A percentile compares a stretch with the other conserved stretches of the same genome.
These are phyloP conservation scores for Pseudorhombus dupliciocellatus DNA, from an alignment of 2,113 vertebrate species.

Conservation along the genomic window DNA sequence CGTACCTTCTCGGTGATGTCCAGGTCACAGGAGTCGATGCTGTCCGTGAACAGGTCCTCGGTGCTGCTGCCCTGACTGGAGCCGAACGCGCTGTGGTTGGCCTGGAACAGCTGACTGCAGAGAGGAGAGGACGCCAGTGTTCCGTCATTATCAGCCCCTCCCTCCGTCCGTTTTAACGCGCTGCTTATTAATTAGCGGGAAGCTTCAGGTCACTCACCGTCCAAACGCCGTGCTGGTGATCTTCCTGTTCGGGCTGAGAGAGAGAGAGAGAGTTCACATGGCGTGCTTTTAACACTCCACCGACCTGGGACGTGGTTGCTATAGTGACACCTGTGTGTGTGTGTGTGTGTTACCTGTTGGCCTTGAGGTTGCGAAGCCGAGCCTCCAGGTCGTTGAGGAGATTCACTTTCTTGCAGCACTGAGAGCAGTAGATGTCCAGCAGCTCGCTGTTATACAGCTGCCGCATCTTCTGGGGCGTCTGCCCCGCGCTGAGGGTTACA, in stretches of 20 bases:
- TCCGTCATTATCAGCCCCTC: background rate
- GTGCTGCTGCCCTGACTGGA: slow-evolving; percentile 94
- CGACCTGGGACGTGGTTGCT: slow-evolving; percentile 3
- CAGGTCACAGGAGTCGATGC: slow-evolving; percentile 93
- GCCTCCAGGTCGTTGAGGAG: slow-evolving; percentile 95
- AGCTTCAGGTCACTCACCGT: slow-evolving; percentile 83
- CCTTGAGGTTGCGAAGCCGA: slow-evolving; percentile 92
- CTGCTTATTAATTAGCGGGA: no score
- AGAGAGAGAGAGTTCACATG: slow-evolving; percentile 16
- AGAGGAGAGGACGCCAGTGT: background rate
- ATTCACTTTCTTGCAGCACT: slow-evolving; percentile 98
- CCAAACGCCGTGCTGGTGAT: slow-evolving; percentile 97
- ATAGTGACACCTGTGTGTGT: slow-evolving; percentile 33
- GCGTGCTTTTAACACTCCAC: background rate
- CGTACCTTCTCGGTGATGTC: slow-evolving; percentile 95
- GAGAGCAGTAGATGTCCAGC: slow-evolving; percentile 93
- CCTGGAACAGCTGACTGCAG: slow-evolving; percentile 91
- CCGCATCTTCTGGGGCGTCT: slow-evolving; percentile 91
- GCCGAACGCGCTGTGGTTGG: slow-evolving; percentile 90
- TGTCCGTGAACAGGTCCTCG: slow-evolving; percentile 94
- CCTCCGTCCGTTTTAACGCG: no score
- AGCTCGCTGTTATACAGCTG: slow-evolving; percentile 87
- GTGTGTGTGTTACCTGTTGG: slow-evolving; percentile 85
- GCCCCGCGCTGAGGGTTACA: slow-evolving; percentile 92
- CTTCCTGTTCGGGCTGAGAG: slow-evolving; percentile 91